These are phyloP conservation scores for Ciconia boyciana DNA, from an alignment of 2,113 vertebrate species.

Conservation along the genomic window DNA sequence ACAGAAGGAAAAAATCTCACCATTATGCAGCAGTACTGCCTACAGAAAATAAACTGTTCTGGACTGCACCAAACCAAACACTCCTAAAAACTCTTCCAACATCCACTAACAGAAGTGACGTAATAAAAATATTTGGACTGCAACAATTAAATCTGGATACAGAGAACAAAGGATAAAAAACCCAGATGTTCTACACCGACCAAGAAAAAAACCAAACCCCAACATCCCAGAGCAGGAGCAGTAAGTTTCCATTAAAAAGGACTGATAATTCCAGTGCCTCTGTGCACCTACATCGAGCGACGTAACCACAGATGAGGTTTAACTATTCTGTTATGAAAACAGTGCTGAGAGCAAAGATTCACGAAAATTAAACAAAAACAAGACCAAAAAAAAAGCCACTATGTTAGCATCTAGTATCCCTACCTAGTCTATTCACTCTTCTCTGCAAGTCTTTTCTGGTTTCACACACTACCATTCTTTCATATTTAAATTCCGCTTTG, in stretches of 20 bases:
- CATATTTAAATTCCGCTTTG: not conserved
- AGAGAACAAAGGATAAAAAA: not conserved
- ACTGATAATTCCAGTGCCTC: not conserved
- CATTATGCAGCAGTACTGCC: not conserved
- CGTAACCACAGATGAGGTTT: not conserved
- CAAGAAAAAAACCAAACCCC: not conserved
- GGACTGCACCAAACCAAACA: not conserved
- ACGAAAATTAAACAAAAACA: not conserved
- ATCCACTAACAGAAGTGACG: not conserved
- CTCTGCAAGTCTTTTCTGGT: not conserved
- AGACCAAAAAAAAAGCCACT: not conserved
- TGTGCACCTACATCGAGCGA: not conserved
- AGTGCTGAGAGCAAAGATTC: not conserved
- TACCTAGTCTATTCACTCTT: not conserved
- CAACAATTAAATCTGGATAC: not conserved
- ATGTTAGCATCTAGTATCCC: not conserved
- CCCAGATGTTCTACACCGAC: not conserved
- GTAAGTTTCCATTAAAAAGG: not conserved
- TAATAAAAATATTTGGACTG: not conserved
- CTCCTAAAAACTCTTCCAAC: not conserved
- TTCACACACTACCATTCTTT: not conserved
- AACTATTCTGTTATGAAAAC: not conserved
- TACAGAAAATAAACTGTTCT: not conserved
- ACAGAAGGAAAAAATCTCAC: not conserved
- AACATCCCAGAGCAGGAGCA: not conserved